Conservation (phyloP, 2,888 invertebrate genomes). For the Icerya purchasi region DNA sequence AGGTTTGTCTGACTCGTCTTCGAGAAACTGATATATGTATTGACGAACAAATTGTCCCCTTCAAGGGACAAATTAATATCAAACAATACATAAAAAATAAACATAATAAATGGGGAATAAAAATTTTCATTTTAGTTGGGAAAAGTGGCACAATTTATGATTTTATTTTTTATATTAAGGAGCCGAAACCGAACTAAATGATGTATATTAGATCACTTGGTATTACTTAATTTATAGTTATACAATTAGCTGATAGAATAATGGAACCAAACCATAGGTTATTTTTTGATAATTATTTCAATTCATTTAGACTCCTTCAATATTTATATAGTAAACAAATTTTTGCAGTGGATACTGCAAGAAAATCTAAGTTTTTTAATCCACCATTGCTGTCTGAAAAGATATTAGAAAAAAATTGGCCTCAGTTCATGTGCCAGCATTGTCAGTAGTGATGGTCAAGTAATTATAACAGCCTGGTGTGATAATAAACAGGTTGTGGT, state of each 20-base stretch:
- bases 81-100: conserved; percentile 11
- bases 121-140: conserved; percentile 9
- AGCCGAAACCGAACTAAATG: conserved; percentile 16
- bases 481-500: not conserved
- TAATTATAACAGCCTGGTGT: not conserved
- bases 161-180: conserved; percentile 10
- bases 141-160: conserved; percentile 10
- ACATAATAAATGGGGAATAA: conserved; percentile 9
- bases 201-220: not conserved
- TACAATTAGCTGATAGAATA: conserved; percentile 5
- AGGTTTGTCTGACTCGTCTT: not conserved
- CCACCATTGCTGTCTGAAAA: not conserved
- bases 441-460: not conserved
- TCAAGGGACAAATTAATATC: conserved; percentile 7
- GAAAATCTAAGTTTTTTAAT: not conserved
- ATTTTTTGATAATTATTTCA: conserved; percentile 12
- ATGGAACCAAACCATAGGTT: not conserved
- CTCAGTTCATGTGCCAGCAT: not conserved
- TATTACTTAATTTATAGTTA: not conserved
- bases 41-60: conserved; percentile 12
- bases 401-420: not conserved
- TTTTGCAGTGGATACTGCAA: conserved; percentile 8
- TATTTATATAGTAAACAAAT: conserved; percentile 1
- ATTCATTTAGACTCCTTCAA: conserved; percentile 8
- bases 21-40: conserved; percentile 3